These are phyloP conservation scores for Clistopyga incitator DNA, from an alignment of 2,888 invertebrate species.

Conservation along the genomic window DNA sequence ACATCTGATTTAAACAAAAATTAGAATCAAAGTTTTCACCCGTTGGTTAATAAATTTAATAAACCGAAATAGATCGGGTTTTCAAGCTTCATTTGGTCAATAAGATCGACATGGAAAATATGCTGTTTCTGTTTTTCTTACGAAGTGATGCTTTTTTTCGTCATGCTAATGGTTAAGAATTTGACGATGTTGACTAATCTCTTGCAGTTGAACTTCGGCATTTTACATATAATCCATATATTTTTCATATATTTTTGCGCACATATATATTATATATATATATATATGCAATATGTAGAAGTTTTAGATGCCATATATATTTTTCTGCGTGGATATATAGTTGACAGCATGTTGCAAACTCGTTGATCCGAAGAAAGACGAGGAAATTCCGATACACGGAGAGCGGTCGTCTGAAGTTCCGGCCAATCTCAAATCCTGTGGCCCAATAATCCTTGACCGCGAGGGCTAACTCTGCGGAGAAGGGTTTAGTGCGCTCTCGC, in stretches of 20 bases:
- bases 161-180: background rate
- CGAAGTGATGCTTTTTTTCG: background rate
- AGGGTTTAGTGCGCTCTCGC: background rate
- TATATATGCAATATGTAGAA: slow-evolving; percentile 34
- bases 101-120: background rate
- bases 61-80: no score
- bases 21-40: background rate
- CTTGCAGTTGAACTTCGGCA: no score
- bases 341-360: slow-evolving; percentile 2
- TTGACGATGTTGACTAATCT: background rate
- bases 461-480: background rate
- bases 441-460: slow-evolving; percentile 41
- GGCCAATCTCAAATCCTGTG: slow-evolving; percentile 38
- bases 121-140: slow-evolving; percentile 46
- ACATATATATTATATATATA: slow-evolving; percentile 56
- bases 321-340: background rate
- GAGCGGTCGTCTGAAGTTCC: slow-evolving; percentile 37
- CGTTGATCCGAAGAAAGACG: background rate
- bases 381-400: slow-evolving; percentile 42
- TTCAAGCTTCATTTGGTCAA: no score
- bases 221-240: no score
- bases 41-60: no score
- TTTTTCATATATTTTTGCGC: no score
- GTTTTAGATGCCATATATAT: background rate
- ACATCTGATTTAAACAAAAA: background rate